Evolutionary conservation across 2,113 vertebrate genomes (phyloP).

Genomic region (Silurus meridionalis): DNA sequence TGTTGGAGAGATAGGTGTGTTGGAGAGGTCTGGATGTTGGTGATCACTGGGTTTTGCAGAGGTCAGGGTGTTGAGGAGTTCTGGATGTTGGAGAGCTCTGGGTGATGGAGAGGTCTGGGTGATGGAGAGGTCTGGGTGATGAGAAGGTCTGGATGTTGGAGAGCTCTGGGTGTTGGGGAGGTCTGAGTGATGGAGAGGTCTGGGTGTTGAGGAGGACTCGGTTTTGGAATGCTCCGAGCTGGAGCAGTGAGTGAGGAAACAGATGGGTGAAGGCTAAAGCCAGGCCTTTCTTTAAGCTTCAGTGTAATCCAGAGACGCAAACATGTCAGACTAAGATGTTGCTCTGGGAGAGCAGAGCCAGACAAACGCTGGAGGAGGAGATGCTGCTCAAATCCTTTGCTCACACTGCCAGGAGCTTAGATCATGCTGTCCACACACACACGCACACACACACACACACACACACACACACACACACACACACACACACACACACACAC

Average conservation of each 20-base stretch:
- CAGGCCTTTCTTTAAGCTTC: slow-evolving; percentile 18
- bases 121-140: too few relatives aligned
- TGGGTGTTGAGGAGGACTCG: neutral
- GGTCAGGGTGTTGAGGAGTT: too few relatives aligned
- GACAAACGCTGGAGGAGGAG: slow-evolving; percentile 11
- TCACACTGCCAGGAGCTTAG: slow-evolving; percentile 29
- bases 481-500: neutral
- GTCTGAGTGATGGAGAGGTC: neutral
- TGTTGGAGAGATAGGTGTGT: too few relatives aligned
- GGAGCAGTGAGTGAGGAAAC: neutral
- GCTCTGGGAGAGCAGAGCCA: slow-evolving; percentile 38
- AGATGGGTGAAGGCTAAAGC: slow-evolving; percentile 26
- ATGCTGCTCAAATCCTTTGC: neutral
- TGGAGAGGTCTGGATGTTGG: too few relatives aligned
- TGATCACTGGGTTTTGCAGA: too few relatives aligned
- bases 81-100: too few relatives aligned
- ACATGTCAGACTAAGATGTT: slow-evolving; percentile 35
- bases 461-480: neutral
- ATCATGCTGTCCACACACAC: neutral
- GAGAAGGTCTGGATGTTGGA: too few relatives aligned
- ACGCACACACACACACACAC: neutral
- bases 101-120: too few relatives aligned
- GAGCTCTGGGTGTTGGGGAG: neutral
- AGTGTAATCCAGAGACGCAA: slow-evolving; percentile 8
- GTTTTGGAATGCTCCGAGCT: neutral